Evolutionary conservation across 2,113 vertebrate genomes (phyloP), one percentile per base, ranked within the genome.

Genomic region (Rhinichthys klamathensis): DNA sequence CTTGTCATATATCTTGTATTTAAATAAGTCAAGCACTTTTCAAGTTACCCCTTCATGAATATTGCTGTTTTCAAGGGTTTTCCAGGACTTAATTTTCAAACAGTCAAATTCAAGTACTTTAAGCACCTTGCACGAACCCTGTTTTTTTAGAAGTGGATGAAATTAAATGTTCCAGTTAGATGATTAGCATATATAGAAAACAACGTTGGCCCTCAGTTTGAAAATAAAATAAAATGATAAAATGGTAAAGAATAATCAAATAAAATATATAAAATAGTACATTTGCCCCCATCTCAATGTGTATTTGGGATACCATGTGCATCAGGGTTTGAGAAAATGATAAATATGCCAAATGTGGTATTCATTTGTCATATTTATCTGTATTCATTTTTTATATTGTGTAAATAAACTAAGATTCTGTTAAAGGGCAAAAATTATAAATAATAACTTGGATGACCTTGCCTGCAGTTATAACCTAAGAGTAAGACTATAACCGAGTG

Each of bases 391-490:
- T 8, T 38, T 69, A 23, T 38, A 70, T 23, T 46, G 11, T 25
- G 21, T 73, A 6, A 23, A 44, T n/a, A 73, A 73, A 41, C 18
- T 12, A 23, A 25, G n/a, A 32, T 30, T 75, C 54, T 30, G 32
- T 46, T 46, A 76, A 73, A 70, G 78, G 35, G 41, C 27, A 61
- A 74, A 74, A 80, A 32, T 3, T 2, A 27, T 38, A 70, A 85
- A 56, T 56, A 23, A 56, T 23, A 56, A 81, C 54, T 58, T n/a
- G 6, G 7, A 41, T 85, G 74, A 81, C 77, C 84, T 85, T 85
- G 84, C 84, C 77, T 74, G 65, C 72, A 77, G 77, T 65, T 44
- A 41, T 6, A 75, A 69, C 21, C 54, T 16, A 23, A 58, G 23
- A 61, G 3, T 67, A 13, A 58, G 23, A 61, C 5, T 67, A 13